Conservation (phyloP, 2,113 vertebrate genomes). For the Forbesichthys agassizii region DNA sequence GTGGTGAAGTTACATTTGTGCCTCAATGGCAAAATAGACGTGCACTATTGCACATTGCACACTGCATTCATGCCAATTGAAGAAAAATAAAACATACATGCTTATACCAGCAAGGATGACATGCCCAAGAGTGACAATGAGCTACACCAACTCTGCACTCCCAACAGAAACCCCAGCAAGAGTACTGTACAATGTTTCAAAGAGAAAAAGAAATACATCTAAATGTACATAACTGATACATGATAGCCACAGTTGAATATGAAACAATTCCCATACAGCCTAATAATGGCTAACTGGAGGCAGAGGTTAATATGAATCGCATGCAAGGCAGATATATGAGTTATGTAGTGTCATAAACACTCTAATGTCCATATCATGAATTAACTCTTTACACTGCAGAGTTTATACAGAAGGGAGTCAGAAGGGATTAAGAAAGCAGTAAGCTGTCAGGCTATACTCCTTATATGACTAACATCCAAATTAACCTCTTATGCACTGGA, state of each 20-base stretch:
- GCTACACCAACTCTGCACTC: too few species aligned
- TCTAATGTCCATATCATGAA: slow-evolving; percentile 61
- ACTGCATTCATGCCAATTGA: too few species aligned
- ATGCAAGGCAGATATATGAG: slow-evolving; percentile 53
- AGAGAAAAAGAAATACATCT: slow-evolving; percentile 39
- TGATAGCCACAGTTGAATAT: slow-evolving; percentile 73
- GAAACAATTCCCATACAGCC: slow-evolving; percentile 58
- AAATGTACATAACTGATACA: slow-evolving; percentile 75
- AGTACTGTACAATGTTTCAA: slow-evolving; percentile 9
- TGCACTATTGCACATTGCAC: too few species aligned
- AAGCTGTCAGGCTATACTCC: slow-evolving; percentile 29
- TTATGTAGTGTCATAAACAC: slow-evolving; percentile 44
- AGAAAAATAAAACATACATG: too few species aligned
- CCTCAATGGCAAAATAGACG: too few species aligned
- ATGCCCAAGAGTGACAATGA: too few species aligned
- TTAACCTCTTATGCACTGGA: slow-evolving; percentile 1
- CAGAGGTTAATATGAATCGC: slow-evolving; percentile 34
- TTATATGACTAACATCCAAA: slow-evolving; percentile 28
- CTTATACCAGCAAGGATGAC: too few species aligned
- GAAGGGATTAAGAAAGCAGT: slow-evolving; percentile 53
- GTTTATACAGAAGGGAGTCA: slow-evolving; percentile 10
- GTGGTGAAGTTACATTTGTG: too few species aligned
- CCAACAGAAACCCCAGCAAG: too few species aligned
- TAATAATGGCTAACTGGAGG: slow-evolving; percentile 73
- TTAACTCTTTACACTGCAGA: slow-evolving; percentile 28